Evolutionary conservation across 2,888 invertebrate genomes (phyloP), one percentile per base, ranked within the genome.

Genomic region (Meliscaeva auricollis): DNA sequence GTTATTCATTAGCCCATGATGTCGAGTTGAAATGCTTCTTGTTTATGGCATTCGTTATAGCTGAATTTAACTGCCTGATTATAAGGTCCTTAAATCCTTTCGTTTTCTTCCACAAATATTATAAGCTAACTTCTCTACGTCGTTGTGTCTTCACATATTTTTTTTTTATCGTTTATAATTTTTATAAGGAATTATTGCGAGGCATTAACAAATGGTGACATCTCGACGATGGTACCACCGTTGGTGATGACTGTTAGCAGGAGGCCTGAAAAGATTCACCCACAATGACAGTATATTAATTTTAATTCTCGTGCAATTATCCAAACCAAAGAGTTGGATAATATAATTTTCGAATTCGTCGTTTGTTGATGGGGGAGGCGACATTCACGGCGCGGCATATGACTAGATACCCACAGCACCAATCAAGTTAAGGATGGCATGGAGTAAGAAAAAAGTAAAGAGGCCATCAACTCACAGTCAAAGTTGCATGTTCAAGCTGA

Each of bases 271-370:
- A 72, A 50, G 72, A 72, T 69, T 62, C 60, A 64, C 76, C 76
- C 85, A 81, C 85, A 81, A 85, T 89, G 89, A 89, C 89, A 88
- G 89, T 88, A 90, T 91, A 90, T 91, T 91, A 91, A 91, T 91
- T 91, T 91, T 90, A 90, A 91, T 91, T 91, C 91, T 90, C 91
- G 89, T 89, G 90, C 91, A 91, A 91, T 91, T 91, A 91, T 91
- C 90, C 89, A 89, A 90, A 89, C 79, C 85, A 82, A 88, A 90
- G 90, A 88, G 87, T 87, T 87, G 87, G 82, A 82, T 87, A 87
- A 87, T 87, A 78, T 82, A 87, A 87, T 87, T 85, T 79, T 74
- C 48, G 64, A 50, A 20, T 62, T 38, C 74, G 54, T 44, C 44
- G 44, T 44, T 15, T 4, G 5, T 44, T 72, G 62, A 30, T 69